Evolutionary conservation across 37 sponge, comb jelly and placozoan genomes (phyloP), one percentile per base, ranked within the genome.

Genomic region (Ephydatia muelleri): DNA sequence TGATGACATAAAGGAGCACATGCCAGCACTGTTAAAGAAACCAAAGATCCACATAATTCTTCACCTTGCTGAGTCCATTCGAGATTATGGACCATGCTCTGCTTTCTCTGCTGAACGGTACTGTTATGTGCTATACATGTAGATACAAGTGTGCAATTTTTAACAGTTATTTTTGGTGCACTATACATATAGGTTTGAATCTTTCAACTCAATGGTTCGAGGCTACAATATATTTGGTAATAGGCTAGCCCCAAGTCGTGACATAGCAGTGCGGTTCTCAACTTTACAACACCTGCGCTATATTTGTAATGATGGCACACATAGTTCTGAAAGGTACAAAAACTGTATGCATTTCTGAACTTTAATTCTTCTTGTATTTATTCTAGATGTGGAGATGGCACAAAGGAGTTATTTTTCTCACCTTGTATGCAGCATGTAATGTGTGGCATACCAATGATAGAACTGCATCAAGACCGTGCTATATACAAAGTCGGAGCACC

Each of bases 71-170:
- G 84, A 88, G 5, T 34, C 47, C 43, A 83, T 88, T 32, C 65
- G 33, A 2, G 89, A 88, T 47, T 83, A 83, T 78, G 89, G 89
- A 3, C 89, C 89, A 19, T 5, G 80, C 28, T 38, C 39, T 67
- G 76, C 36, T n/a, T 88, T 75, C 71, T 83, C 70, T 38, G 79
- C 89, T 49, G 84, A 88, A 69, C 83, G 89, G 89, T 88, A 65
- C n/a, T n/a, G n/a, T n/a, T n/a, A n/a, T n/a, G n/a, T n/a, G n/a
- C n/a, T n/a, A n/a, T n/a, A n/a, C n/a, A n/a, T n/a, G n/a, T n/a
- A n/a, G 31, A 6, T 43, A 43, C 43, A n/a, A n/a, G n/a, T 26
- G 32, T 74, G n/a, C 19, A 77, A 26, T 33, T 25, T 26, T 29
- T 47, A 23, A 43, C 26, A 22, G n/a, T n/a, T n/a, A n/a, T n/a